Conservation (phyloP, 2,888 invertebrate genomes). For the Caenorhabditis macrosperma region DNA sequence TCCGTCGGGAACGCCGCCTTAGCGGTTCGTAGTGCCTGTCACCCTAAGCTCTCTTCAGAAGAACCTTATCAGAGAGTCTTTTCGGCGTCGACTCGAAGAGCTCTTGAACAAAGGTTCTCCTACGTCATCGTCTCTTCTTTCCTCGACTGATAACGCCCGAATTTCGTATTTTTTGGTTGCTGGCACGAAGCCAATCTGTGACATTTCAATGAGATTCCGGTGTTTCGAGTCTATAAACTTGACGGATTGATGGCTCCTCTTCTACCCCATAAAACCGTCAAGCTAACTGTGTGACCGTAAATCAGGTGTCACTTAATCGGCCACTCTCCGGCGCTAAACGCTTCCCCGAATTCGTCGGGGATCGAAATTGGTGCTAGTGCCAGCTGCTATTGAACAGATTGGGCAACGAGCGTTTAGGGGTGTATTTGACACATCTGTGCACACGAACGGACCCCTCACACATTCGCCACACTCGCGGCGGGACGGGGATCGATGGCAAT, state of each 20-base stretch:
- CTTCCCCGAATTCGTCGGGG: conserved; percentile 2
- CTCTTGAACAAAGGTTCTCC: conserved; percentile 47
- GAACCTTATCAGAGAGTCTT: neutral
- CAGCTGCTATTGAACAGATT: conserved; percentile 51
- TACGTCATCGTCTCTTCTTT: conserved; percentile 32
- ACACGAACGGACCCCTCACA: conserved; percentile 24
- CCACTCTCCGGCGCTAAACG: conserved; percentile 6
- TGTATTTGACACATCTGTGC: conserved; percentile 52
- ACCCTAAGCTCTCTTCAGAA: conserved; percentile 1
- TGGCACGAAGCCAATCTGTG: conserved; percentile 43
- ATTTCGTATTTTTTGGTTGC: neutral
- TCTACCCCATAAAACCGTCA: conserved; percentile 42
- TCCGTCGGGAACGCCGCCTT: conserved; percentile 5
- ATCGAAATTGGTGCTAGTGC: conserved; percentile 35
- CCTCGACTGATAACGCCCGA: conserved; percentile 3
- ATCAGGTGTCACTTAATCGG: conserved; percentile 53
- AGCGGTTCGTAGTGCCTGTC: conserved; percentile 27
- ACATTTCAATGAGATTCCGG: conserved; percentile 6
- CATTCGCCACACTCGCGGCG: conserved; percentile 19
- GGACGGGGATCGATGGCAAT: conserved; percentile 15
- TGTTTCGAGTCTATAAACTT: conserved; percentile 40
- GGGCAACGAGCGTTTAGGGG: conserved; percentile 9
- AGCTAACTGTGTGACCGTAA: conserved; percentile 38
- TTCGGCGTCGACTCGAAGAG: conserved; percentile 4
- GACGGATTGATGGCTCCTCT: conserved; percentile 33